Evolutionary conservation across 1,140 invertebrate genomes (phyloP), one percentile per base, ranked within the genome.

Genomic region (Catajapyx aquilonaris): DNA sequence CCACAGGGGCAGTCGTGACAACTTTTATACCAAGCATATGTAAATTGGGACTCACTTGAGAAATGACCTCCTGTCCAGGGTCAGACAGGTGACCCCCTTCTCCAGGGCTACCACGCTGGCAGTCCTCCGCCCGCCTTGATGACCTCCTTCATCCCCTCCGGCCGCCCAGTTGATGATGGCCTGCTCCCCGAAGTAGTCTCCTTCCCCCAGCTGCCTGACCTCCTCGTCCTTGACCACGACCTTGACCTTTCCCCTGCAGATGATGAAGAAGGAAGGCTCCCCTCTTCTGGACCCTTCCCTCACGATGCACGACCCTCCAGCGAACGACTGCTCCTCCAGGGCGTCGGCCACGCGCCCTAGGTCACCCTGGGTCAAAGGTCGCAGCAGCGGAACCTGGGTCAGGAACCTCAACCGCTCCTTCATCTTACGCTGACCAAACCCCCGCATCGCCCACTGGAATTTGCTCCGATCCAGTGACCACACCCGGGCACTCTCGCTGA

Each of bases 361-460:
- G 2, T 84, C 88, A 56, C 98, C 93, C 55, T 96, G 90, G 5
- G 81, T 73, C 33, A 98, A 61, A 53, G 87, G 79, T 55, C 88
- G 87, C 69, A 98, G 97, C 42, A 91, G 91, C 40, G 91, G 91
- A n/a, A n/a, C n/a, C n/a, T n/a, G n/a, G n/a, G n/a, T n/a, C n/a
- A n/a, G n/a, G n/a, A n/a, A n/a, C n/a, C n/a, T n/a, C n/a, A n/a
- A n/a, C n/a, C n/a, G n/a, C n/a, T n/a, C n/a, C n/a, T n/a, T n/a
- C n/a, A n/a, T n/a, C n/a, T n/a, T n/a, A n/a, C n/a, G n/a, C n/a
- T n/a, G n/a, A n/a, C n/a, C n/a, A 38, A 91, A 91, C 38, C 87
- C 71, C 93, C 98, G 97, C 87, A 98, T 98, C 49, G 98, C 98
- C 28, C 91, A 95, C 63, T 98, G 94, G 74, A 98, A 98, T 54